Evolutionary conservation across 2,888 invertebrate species (phyloP).

Genomic region (Esperia sulphurella): DNA sequence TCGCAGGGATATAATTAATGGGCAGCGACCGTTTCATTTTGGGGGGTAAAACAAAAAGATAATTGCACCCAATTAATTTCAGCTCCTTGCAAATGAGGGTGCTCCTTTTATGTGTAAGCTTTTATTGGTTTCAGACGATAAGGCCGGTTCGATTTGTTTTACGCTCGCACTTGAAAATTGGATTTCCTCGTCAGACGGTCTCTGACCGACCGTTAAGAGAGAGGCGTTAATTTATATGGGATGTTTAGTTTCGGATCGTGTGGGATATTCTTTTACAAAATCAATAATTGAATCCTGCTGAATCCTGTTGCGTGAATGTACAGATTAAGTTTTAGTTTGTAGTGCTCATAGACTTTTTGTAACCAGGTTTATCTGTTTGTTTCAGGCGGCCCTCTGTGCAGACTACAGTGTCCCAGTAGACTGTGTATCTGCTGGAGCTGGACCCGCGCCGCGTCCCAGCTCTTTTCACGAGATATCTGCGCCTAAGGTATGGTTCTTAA

Average conservation of each 20-base stretch:
- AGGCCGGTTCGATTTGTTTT: constrained; percentile 52
- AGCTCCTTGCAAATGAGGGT: constrained; percentile 63
- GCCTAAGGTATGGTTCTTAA: constrained; percentile 64
- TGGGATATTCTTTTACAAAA: too few relatives aligned
- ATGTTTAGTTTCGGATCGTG: background rate
- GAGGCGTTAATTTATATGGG: background rate
- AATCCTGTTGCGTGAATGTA: too few relatives aligned
- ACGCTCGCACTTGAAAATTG: constrained; percentile 32
- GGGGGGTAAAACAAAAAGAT: constrained; percentile 66
- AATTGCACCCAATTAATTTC: constrained; percentile 72
- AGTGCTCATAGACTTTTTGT: background rate
- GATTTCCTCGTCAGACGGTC: constrained; percentile 29
- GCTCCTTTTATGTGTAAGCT: constrained; percentile 42
- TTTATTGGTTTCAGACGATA: constrained; percentile 55
- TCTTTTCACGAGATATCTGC: constrained; percentile 75
- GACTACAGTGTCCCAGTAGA: constrained; percentile 93
- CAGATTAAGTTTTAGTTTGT: too few relatives aligned
- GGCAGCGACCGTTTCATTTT: constrained; percentile 52
- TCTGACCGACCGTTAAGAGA: background rate
- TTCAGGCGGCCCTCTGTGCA: constrained; percentile 91
- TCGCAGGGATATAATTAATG: constrained; percentile 60
- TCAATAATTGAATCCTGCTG: too few relatives aligned
- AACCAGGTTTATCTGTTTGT: constrained; percentile 21
- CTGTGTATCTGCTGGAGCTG: constrained; percentile 85
- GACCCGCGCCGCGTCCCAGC: constrained; percentile 79